Evolutionary conservation across 2,888 invertebrate species (phyloP).

Genomic region (Spicauda simplicius): DNA sequence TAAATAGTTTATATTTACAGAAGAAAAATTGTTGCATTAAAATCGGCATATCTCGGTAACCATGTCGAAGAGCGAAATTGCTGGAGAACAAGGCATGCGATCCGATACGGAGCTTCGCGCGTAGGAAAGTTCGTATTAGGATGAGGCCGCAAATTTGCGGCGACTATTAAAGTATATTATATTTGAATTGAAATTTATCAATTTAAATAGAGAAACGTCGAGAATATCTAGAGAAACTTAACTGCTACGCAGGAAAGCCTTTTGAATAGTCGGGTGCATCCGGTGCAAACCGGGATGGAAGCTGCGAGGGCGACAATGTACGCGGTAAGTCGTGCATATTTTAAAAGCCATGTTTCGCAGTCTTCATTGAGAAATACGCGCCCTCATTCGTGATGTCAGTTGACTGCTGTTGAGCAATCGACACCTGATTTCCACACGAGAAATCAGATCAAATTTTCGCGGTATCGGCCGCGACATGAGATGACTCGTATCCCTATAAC

Average conservation of each 20-base stretch:
- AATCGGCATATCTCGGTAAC: constrained; percentile 10
- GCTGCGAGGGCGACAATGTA: constrained; percentile 60
- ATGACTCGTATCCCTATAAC: constrained; percentile 47
- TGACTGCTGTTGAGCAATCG: constrained; percentile 73
- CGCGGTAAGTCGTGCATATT: constrained; percentile 78
- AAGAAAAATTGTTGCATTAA: neutral
- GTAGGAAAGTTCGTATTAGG: constrained; percentile 45
- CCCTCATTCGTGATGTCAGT: constrained; percentile 80
- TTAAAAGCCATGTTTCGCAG: constrained; percentile 80
- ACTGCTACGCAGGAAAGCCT: neutral
- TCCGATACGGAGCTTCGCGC: constrained; percentile 37
- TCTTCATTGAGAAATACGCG: constrained; percentile 80
- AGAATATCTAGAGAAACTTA: neutral
- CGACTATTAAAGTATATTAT: constrained; percentile 29
- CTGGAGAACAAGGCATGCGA: constrained; percentile 10
- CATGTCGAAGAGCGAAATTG: constrained; percentile 12
- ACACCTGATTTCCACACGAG: constrained; percentile 78
- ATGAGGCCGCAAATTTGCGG: constrained; percentile 51
- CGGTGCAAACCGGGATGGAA: constrained; percentile 38
- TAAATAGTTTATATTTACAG: neutral
- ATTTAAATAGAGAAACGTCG: neutral
- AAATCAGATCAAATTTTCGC: constrained; percentile 70
- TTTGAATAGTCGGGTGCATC: neutral
- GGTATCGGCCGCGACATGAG: constrained; percentile 51
- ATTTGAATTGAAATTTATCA: neutral